Percentiles rank a stretch among this genome's conserved stretches.
Conservation (phyloP, 2,797 vertebrate species). For the Chiloscyllium punctatum region DNA sequence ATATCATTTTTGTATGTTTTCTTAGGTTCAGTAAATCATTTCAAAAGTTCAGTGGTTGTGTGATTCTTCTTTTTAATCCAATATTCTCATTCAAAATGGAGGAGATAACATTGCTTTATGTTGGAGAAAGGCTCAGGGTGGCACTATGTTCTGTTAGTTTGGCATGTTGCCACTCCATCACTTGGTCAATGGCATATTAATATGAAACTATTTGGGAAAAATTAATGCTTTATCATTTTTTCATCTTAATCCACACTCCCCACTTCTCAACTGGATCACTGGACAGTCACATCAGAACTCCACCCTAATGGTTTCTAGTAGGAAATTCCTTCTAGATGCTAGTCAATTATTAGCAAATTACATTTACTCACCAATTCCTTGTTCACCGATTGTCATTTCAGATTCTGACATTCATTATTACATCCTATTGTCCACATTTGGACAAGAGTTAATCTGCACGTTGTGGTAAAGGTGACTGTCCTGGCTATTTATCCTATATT, state of each 20-base stretch:
- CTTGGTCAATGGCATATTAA: neutral
- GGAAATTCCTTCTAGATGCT: neutral
- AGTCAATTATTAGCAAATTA: neutral
- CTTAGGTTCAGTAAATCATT: slow-evolving; percentile 15
- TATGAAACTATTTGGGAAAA: neutral
- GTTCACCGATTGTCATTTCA: neutral
- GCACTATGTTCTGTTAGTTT: neutral
- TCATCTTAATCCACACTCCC: neutral
- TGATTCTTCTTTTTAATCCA: neutral
- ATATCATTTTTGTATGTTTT: slow-evolving; percentile 31
- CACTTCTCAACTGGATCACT: too few relatives aligned
- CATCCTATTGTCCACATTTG: neutral
- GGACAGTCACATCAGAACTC: neutral
- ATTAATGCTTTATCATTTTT: neutral
- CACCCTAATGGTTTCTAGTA: neutral
- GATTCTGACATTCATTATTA: neutral
- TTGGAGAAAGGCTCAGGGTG: neutral
- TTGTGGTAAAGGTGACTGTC: neutral
- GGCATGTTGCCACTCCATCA: neutral
- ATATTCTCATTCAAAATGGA: neutral
- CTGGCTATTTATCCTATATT: neutral
- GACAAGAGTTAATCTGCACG: neutral
- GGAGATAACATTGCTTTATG: neutral
- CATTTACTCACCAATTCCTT: neutral
- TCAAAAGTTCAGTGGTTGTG: neutral